These are phyloP conservation scores for Neomicropteryx cornuta DNA, from an alignment of 1,140 invertebrate species.

Conservation along the genomic window DNA sequence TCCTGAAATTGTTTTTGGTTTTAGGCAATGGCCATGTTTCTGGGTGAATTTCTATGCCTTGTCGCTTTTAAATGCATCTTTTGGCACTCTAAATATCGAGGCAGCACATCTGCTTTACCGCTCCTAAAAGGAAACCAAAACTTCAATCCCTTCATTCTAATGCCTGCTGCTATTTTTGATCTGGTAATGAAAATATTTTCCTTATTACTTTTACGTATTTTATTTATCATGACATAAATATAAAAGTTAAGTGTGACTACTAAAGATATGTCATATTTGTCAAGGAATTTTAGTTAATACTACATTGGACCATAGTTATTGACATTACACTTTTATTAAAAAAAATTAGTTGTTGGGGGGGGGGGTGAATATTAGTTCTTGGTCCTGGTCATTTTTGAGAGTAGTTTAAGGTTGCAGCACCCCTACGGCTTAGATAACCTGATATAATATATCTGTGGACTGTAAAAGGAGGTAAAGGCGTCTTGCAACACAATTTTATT, in stretches of 20 bases:
- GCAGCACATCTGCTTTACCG: slow-evolving; percentile 22
- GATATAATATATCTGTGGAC: no score
- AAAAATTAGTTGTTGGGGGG: no score
- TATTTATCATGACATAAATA: no score
- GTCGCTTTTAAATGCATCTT: slow-evolving; percentile 22
- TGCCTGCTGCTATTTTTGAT: slow-evolving; percentile 79
- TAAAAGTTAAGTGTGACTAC: no score
- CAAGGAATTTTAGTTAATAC: background rate
- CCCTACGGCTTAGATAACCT: no score
- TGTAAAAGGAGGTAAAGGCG: no score
- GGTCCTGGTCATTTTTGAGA: no score
- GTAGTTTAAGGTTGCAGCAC: no score
- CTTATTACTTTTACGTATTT: slow-evolving; percentile 2
- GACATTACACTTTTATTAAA: no score
- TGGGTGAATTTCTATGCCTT: slow-evolving; percentile 79
- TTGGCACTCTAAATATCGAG: slow-evolving; percentile 45
- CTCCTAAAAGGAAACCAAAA: slow-evolving; percentile 54
- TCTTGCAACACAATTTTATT: no score
- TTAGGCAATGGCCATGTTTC: slow-evolving; percentile 78
- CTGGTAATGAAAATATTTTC: slow-evolving; percentile 22
- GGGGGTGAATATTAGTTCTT: no score
- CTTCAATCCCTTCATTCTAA: slow-evolving; percentile 73
- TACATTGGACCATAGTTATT: no score
- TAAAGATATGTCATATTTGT: background rate
- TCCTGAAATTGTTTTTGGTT: slow-evolving; percentile 8